Evolutionary conservation across 1,140 invertebrate species (phyloP).

Genomic region (Magallana ariakensis): DNA sequence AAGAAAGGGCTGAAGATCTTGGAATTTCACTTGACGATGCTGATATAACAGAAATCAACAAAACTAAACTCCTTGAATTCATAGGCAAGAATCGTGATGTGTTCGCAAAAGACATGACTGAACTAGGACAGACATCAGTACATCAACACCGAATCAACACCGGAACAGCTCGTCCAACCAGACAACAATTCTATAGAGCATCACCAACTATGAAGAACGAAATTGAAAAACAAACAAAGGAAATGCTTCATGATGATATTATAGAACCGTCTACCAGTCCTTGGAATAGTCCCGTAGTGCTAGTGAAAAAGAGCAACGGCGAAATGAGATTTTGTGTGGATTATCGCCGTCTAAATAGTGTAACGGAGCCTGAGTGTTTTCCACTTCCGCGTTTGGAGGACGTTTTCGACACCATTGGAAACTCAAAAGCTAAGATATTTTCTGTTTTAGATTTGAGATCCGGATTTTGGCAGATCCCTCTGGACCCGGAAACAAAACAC

Average conservation of each 20-base stretch:
- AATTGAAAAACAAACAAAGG: slow-evolving; percentile 41
- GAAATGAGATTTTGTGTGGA: slow-evolving; percentile 56
- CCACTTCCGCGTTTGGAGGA: slow-evolving; percentile 52
- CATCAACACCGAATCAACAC: slow-evolving; percentile 42
- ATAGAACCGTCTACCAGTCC: slow-evolving; percentile 46
- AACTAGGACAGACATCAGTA: slow-evolving; percentile 29
- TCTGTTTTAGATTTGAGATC: slow-evolving; percentile 50
- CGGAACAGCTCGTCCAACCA: slow-evolving; percentile 5
- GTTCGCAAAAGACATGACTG: neutral
- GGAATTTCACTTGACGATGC: neutral
- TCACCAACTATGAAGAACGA: slow-evolving; percentile 39
- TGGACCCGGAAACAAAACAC: slow-evolving; percentile 44
- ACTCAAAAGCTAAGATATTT: slow-evolving; percentile 45
- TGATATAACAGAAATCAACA: neutral
- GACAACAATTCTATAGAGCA: slow-evolving; percentile 44
- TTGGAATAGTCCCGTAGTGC: slow-evolving; percentile 54
- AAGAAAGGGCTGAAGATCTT: neutral
- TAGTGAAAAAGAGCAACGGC: slow-evolving; percentile 49
- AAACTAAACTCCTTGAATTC: neutral
- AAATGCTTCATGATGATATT: slow-evolving; percentile 53
- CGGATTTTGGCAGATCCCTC: slow-evolving; percentile 61
- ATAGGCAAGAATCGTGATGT: neutral
- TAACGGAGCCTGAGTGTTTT: slow-evolving; percentile 52
- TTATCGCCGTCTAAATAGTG: slow-evolving; percentile 56
- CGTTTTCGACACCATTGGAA: slow-evolving; percentile 52